Conservation (phyloP, 2,113 vertebrate genomes). For the Recurvirostra avosetta region DNA sequence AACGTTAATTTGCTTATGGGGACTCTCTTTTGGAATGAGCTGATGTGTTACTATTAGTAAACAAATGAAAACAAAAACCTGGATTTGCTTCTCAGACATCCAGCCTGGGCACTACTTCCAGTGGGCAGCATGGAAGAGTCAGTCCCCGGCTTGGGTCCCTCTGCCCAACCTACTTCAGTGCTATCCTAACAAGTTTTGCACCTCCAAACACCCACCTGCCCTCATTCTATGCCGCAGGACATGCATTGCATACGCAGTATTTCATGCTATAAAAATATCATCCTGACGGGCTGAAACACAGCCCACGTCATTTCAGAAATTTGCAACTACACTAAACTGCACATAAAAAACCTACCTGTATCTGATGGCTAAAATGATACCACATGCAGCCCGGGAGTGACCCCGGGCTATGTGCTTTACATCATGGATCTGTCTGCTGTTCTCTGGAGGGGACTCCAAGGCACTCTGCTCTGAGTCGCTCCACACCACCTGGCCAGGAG, state of each 20-base stretch:
- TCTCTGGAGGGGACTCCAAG: background rate
- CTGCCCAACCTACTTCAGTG: background rate
- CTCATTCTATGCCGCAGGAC: background rate
- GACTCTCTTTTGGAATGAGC: background rate
- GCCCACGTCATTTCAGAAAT: background rate
- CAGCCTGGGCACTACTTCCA: background rate
- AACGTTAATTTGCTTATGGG: background rate
- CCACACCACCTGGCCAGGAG: background rate
- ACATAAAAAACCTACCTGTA: accelerated
- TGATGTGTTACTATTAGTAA: background rate
- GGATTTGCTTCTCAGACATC: background rate
- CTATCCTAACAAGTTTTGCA: background rate
- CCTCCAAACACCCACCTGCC: background rate
- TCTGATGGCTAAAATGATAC: background rate
- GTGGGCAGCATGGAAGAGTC: background rate
- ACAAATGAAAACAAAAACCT: background rate
- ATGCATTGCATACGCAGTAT: too few relatives aligned
- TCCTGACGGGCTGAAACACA: background rate
- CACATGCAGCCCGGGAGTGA: accelerated
- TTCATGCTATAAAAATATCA: background rate
- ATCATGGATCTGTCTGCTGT: accelerated
- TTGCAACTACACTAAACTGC: background rate
- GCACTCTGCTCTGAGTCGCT: background rate
- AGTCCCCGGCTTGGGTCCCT: background rate
- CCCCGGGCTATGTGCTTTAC: background rate